Conservation (phyloP, 1,140 invertebrate species). For the Drosophila busckii region DNA sequence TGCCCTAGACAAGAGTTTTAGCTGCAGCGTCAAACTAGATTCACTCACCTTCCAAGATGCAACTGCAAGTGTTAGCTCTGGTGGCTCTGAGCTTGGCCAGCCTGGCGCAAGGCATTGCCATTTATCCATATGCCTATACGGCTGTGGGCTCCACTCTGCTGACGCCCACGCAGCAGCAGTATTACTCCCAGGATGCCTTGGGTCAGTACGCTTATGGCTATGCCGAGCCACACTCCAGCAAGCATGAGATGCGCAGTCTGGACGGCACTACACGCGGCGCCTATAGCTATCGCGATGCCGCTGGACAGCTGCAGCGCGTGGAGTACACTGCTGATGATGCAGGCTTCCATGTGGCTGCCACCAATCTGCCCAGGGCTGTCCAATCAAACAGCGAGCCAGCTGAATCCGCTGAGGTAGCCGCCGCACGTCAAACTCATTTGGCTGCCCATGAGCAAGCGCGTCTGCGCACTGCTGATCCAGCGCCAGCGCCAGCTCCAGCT, state of each 20-base stretch:
- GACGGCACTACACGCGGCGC: slow-evolving; percentile 84
- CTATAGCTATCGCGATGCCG: slow-evolving; percentile 83
- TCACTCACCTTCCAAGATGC: slow-evolving; percentile 49
- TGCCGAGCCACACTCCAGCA: slow-evolving; percentile 82
- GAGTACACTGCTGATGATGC: slow-evolving; percentile 82
- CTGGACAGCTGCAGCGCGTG: slow-evolving; percentile 83
- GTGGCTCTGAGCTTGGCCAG: slow-evolving; percentile 37
- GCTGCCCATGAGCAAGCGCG: slow-evolving; percentile 33
- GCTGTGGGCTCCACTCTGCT: slow-evolving; percentile 50
- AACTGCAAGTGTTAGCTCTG: slow-evolving; percentile 37
- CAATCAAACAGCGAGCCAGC: slow-evolving; percentile 28
- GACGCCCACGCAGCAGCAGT: slow-evolving; percentile 79
- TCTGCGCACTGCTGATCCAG: slow-evolving; percentile 41
- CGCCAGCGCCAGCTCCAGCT: slow-evolving; percentile 14
- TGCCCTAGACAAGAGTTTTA: slow-evolving; percentile 8
- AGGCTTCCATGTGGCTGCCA: slow-evolving; percentile 84
- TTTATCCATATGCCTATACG: slow-evolving; percentile 55
- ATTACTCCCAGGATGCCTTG: slow-evolving; percentile 83
- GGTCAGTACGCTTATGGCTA: slow-evolving; percentile 86
- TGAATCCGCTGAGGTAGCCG: slow-evolving; percentile 30
- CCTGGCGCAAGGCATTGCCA: slow-evolving; percentile 38
- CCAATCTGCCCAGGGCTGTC: slow-evolving; percentile 81
- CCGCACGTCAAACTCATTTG: slow-evolving; percentile 25
- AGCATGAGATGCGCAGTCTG: slow-evolving; percentile 82
- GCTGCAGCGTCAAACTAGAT: background rate